Conservation (phyloP, 2,113 vertebrate species). For the Pteruthius melanotis region DNA sequence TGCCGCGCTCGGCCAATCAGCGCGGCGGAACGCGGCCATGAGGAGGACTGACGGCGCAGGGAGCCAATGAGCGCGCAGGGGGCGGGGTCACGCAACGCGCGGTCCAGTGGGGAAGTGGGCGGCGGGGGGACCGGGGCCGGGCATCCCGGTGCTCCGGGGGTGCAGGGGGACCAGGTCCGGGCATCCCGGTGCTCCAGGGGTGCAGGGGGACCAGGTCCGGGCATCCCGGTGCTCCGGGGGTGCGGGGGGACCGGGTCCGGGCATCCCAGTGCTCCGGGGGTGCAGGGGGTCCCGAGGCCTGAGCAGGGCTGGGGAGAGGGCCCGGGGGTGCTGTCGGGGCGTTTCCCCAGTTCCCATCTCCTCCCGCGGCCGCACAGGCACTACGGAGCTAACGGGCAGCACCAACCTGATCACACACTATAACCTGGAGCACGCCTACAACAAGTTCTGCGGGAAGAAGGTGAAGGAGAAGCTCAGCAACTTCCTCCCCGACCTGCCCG, state of each 20-base stretch:
- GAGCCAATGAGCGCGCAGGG: too few species aligned
- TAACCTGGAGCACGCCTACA: constrained; percentile 93
- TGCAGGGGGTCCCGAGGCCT: fast-evolving
- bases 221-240: fast-evolving
- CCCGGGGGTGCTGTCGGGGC: too few species aligned
- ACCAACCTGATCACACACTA: constrained; percentile 97
- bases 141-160: too few species aligned
- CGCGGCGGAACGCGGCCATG: too few species aligned
- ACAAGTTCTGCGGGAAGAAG: constrained; percentile 97
- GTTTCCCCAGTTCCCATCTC: neutral
- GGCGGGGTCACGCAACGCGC: too few species aligned
- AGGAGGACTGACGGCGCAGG: too few species aligned
- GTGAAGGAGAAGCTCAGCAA: constrained; percentile 99
- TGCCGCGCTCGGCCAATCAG: too few species aligned
- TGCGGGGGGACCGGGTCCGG: fast-evolving
- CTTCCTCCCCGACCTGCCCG: constrained; percentile 94
- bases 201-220: too few species aligned
- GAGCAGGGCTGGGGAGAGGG: too few species aligned
- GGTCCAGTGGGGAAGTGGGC: too few species aligned
- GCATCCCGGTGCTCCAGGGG: neutral
- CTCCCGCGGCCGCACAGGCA: constrained; percentile 69
- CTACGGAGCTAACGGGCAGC: constrained; percentile 92
- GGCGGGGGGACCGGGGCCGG: too few species aligned
- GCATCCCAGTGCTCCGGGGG: fast-evolving
- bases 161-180: too few species aligned